Evolutionary conservation across 2,888 invertebrate species (phyloP).

Genomic region (Glyphotaelius pellucidus): DNA sequence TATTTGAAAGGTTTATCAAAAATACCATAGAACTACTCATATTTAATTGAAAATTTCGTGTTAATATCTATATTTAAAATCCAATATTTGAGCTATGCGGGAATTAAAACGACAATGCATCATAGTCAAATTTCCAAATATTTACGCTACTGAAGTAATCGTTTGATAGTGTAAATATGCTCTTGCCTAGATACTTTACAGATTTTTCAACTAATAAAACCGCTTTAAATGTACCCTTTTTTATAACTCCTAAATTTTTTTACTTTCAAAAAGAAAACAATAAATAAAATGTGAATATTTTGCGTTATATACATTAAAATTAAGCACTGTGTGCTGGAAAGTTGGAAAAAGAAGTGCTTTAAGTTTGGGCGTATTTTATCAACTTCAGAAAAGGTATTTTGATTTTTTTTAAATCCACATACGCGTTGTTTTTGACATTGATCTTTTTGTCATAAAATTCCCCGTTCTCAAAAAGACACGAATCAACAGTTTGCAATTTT

Average conservation of each 20-base stretch:
- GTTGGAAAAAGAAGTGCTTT: neutral
- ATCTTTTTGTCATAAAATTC: constrained; percentile 3
- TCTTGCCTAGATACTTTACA: too few relatives aligned
- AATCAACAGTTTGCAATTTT: constrained; percentile 10
- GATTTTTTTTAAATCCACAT: neutral
- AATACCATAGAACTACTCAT: neutral
- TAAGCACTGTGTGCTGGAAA: neutral
- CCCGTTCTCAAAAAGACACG: neutral
- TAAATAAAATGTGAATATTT: neutral
- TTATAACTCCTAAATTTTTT: neutral
- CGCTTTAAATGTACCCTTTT: neutral
- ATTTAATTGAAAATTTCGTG: neutral
- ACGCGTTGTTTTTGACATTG: neutral
- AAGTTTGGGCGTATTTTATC: too few relatives aligned
- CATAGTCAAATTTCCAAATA: neutral
- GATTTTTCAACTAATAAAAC: neutral
- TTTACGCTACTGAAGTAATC: neutral
- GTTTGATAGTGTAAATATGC: neutral
- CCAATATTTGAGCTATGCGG: too few relatives aligned
- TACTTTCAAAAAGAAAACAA: neutral
- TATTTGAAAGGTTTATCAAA: neutral
- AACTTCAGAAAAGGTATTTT: neutral
- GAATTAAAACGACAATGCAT: neutral
- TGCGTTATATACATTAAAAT: neutral
- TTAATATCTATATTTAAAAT: neutral